Percentiles rank a stretch among this genome's conserved stretches.
Evolutionary conservation across 2,113 vertebrate genomes (phyloP).

Genomic region (Cyprinodon brontotheroides): DNA sequence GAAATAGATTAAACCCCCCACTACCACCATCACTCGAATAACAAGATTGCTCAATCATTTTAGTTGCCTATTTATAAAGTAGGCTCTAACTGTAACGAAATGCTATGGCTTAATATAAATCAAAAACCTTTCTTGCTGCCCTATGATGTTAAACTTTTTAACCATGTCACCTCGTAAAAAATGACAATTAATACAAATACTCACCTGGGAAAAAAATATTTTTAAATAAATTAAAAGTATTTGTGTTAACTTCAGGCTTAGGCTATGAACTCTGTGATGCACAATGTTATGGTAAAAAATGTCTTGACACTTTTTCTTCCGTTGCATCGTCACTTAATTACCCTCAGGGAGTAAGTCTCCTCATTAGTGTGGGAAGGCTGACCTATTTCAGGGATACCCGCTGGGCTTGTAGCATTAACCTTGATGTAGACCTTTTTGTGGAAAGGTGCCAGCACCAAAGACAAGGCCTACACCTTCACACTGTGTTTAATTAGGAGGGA

Average conservation of each 20-base stretch:
- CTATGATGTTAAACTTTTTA: too few relatives aligned
- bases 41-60: neutral
- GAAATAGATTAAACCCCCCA: neutral
- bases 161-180: too few relatives aligned
- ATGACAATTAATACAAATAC: too few relatives aligned
- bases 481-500: constrained; percentile 35
- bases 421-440: constrained; percentile 33
- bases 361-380: constrained; percentile 37
- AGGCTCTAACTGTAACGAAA: neutral
- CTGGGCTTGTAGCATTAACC: constrained; percentile 39
- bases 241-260: neutral
- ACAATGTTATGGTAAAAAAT: neutral
- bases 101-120: too few relatives aligned
- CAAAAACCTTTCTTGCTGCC: too few relatives aligned
- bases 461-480: constrained; percentile 51
- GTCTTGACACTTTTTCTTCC: neutral
- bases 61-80: neutral
- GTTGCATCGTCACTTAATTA: neutral
- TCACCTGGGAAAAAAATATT: neutral
- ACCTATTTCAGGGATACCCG: constrained; percentile 56
- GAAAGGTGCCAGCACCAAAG: constrained; percentile 30
- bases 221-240: neutral
- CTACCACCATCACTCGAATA: neutral
- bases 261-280: neutral
- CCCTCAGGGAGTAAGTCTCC: constrained; percentile 18